Conservation (phyloP, 37 sponge, comb jelly and placozoan species). For the Theonella swinhoei region DNA sequence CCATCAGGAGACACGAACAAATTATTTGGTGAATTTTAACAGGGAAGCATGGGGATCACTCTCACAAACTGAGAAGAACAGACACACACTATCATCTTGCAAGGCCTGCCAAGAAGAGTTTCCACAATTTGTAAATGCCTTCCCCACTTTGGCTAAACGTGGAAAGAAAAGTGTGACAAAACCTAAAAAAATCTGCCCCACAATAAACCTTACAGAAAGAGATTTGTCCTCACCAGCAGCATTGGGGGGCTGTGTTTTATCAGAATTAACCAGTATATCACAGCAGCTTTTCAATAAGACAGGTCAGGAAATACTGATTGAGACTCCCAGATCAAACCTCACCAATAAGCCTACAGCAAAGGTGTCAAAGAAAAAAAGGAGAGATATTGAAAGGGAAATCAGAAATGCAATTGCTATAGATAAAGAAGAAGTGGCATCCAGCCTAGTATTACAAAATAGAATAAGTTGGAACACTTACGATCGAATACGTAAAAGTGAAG, state of each 20-base stretch:
- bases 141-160: background rate
- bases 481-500: constrained; percentile 18
- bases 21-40: background rate
- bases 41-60: background rate
- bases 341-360: background rate
- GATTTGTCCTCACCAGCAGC: constrained; percentile 15
- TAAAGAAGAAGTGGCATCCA: background rate
- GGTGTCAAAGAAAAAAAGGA: background rate
- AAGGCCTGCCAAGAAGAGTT: background rate
- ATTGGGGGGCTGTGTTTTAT: background rate
- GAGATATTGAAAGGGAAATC: background rate
- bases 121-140: background rate
- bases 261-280: background rate
- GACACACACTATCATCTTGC: background rate
- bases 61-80: background rate
- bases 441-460: constrained; percentile 7
- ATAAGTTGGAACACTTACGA: constrained; percentile 25
- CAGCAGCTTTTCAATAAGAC: background rate
- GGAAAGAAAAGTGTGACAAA: background rate
- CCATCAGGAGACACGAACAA: background rate
- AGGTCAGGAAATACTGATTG: background rate
- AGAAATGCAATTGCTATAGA: background rate
- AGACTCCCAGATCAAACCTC: constrained; percentile 8
- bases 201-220: background rate
- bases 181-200: background rate